phyloP scores from a whole-genome alignment of 2,113 vertebrate species.

The Leptocoma aspasia region DNA sequence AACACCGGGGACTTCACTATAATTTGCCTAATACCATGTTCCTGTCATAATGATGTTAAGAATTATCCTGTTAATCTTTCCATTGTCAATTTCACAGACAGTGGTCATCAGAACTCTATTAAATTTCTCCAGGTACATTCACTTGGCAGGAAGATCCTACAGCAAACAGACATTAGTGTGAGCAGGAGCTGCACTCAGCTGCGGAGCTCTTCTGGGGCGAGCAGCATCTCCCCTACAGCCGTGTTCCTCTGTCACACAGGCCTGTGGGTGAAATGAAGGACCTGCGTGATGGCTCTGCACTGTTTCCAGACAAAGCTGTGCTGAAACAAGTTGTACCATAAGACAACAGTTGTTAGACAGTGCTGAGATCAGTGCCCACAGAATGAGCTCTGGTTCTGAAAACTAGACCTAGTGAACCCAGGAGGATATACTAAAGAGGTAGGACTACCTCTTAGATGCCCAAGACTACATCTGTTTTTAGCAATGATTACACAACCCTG shows the following conservation, averaged over 20 bases:
- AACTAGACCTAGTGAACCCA: not conserved
- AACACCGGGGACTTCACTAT: constrained; percentile 42
- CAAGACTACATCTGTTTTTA: not conserved
- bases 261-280: not conserved
- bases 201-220: not conserved
- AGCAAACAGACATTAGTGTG: not conserved
- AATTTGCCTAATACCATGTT: constrained; percentile 49
- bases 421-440: not conserved
- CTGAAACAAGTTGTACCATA: not conserved
- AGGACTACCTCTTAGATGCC: not conserved
- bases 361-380: not conserved
- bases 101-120: constrained; percentile 16
- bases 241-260: not conserved
- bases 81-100: constrained; percentile 34
- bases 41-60: constrained; percentile 37
- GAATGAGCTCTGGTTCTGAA: not conserved
- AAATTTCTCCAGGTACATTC: constrained; percentile 55
- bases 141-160: constrained; percentile 8
- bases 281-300: not conserved
- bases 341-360: not conserved
- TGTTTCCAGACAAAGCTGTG: not conserved
- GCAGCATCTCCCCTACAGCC: not conserved
- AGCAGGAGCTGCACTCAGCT: not conserved
- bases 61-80: constrained; percentile 49
- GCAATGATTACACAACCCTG: not conserved